These are phyloP conservation scores for Cryptocheilus praepositus DNA, from an alignment of 2,888 invertebrate species.

Conservation along the genomic window DNA sequence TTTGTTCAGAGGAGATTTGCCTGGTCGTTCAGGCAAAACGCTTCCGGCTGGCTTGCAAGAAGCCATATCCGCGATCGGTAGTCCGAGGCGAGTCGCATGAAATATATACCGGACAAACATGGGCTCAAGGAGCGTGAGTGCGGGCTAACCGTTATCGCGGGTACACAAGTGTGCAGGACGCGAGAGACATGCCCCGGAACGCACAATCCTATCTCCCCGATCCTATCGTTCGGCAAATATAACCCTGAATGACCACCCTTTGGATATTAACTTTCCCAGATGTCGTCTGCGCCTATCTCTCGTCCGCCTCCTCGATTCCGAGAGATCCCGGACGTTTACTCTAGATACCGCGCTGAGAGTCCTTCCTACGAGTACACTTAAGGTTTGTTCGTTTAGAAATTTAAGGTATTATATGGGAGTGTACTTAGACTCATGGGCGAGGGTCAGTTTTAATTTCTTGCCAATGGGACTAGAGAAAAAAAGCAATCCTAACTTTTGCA, in stretches of 20 bases:
- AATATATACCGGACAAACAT: constrained; percentile 60
- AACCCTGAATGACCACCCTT: constrained; percentile 67
- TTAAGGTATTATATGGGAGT: too few relatives aligned
- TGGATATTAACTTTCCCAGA: constrained; percentile 62
- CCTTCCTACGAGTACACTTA: constrained; percentile 50
- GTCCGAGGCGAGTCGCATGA: constrained; percentile 43
- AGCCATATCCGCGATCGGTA: constrained; percentile 17
- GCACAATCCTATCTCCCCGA: constrained; percentile 70
- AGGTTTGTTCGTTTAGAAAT: constrained; percentile 3
- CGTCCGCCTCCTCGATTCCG: constrained; percentile 39
- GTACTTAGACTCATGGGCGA: too few relatives aligned
- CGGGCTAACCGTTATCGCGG: constrained; percentile 45
- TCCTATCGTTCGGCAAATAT: constrained; percentile 70
- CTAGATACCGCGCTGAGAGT: constrained; percentile 60
- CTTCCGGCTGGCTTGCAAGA: constrained; percentile 7
- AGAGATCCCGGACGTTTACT: constrained; percentile 69
- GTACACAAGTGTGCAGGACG: constrained; percentile 50
- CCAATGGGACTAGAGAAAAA: too few relatives aligned
- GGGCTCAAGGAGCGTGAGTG: constrained; percentile 24
- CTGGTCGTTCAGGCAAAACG: not conserved
- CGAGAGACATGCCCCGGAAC: constrained; percentile 48
- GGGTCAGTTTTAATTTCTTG: too few relatives aligned
- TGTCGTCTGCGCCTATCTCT: constrained; percentile 37
- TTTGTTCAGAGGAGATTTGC: too few relatives aligned
- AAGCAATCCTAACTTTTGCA: too few relatives aligned